phyloP scores from a whole-genome alignment of 2,888 invertebrate genomes.

The Pollenia labialis region DNA sequence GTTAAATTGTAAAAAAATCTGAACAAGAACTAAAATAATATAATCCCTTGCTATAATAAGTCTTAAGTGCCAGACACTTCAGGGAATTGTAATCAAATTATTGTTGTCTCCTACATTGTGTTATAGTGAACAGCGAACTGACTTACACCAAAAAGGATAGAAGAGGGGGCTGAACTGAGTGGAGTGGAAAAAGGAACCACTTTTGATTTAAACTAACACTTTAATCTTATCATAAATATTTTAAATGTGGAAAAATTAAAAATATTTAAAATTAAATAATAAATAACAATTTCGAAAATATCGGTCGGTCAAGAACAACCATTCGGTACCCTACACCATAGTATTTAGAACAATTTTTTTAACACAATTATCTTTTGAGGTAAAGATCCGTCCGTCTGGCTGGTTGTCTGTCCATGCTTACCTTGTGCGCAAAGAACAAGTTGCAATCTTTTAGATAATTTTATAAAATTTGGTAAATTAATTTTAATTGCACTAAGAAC shows the following conservation, averaged over 20 bases:
- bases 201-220: slow-evolving; percentile 18
- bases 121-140: not conserved
- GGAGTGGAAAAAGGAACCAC: not conserved
- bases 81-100: slow-evolving; percentile 36
- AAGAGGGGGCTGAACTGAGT: no score
- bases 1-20: not conserved
- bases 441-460: no score
- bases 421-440: no score
- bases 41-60: slow-evolving; percentile 29
- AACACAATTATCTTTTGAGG: no score
- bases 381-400: no score
- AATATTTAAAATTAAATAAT: not conserved
- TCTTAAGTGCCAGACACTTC: slow-evolving; percentile 47
- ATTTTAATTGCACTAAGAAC: no score
- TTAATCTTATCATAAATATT: slow-evolving; percentile 38
- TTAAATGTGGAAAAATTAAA: not conserved
- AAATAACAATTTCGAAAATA: not conserved
- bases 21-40: slow-evolving; percentile 16
- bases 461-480: no score
- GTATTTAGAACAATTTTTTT: no score
- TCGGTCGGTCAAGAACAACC: no score
- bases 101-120: not conserved
- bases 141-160: no score
- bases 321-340: no score
- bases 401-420: no score